Percentiles rank a stretch among this genome's conserved stretches.
Evolutionary conservation across 2,888 invertebrate genomes (phyloP).

Genomic region (Timema podura): DNA sequence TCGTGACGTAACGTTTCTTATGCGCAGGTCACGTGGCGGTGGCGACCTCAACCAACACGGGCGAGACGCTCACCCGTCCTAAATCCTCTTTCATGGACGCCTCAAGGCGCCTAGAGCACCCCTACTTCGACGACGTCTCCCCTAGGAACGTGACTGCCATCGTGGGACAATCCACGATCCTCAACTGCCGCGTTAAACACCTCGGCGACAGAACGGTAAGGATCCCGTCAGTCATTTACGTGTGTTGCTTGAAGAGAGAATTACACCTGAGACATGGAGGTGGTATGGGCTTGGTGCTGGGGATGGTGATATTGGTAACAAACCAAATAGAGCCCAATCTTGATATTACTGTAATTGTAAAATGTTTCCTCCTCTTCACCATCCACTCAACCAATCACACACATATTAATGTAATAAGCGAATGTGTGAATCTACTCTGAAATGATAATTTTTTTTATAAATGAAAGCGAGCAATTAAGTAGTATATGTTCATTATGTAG

Average conservation of each 20-base stretch:
- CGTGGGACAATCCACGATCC: constrained; percentile 74
- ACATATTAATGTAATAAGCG: too few species aligned
- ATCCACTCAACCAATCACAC: too few species aligned
- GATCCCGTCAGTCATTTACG: constrained; percentile 29
- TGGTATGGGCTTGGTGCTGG: too few species aligned
- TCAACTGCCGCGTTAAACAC: constrained; percentile 80
- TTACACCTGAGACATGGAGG: too few species aligned
- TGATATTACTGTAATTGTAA: too few species aligned
- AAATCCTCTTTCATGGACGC: constrained; percentile 25
- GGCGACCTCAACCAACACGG: neutral
- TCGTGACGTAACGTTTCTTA: neutral
- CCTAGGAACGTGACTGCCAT: constrained; percentile 79
- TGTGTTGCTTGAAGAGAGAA: neutral
- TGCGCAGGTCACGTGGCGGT: neutral
- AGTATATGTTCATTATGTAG: too few species aligned
- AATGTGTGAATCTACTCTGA: too few species aligned
- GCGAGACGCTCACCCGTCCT: constrained; percentile 25
- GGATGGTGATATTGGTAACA: too few species aligned
- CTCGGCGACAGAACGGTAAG: constrained; percentile 83
- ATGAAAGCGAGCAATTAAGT: too few species aligned
- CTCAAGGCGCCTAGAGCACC: constrained; percentile 51
- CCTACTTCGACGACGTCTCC: constrained; percentile 81
- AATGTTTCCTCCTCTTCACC: too few species aligned
- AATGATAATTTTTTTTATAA: too few species aligned
- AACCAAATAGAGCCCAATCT: too few species aligned